phyloP scores from a whole-genome alignment of 2,113 vertebrate species.

The Zosterops hypoxanthus region DNA sequence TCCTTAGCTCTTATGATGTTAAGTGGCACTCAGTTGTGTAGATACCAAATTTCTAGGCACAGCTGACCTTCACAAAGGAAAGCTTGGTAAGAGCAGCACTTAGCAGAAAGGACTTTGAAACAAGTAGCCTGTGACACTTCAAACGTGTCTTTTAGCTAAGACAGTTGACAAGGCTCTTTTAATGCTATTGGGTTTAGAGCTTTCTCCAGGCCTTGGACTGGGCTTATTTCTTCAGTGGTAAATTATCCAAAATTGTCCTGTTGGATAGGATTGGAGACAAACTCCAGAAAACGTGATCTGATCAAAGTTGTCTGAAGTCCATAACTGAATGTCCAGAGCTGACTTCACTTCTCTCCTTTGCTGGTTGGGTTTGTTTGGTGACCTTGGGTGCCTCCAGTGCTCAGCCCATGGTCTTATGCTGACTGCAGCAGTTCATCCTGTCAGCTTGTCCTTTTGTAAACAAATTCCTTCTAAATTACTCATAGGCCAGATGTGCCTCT shows the following conservation, averaged over 20 bases:
- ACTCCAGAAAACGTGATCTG: neutral
- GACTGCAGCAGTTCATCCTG: conserved; percentile 25
- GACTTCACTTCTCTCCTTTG: neutral
- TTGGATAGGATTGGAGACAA: neutral
- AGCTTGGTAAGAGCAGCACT: neutral
- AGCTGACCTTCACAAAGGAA: neutral
- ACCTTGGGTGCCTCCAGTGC: neutral
- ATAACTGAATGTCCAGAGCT: neutral
- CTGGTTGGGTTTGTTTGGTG: neutral
- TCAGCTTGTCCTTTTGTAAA: conserved; percentile 42
- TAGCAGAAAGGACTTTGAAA: neutral
- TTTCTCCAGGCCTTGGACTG: neutral
- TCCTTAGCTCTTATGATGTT: neutral
- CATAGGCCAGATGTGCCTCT: conserved; percentile 52
- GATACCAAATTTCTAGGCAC: neutral
- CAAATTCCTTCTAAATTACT: conserved; percentile 50
- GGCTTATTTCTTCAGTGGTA: neutral
- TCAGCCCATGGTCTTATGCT: neutral
- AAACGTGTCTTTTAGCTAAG: neutral
- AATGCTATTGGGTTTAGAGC: neutral
- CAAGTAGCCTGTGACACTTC: neutral
- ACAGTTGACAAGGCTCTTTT: neutral
- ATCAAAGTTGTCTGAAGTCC: neutral
- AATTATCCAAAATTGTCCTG: neutral
- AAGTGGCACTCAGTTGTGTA: neutral